These are phyloP conservation scores for Chelonus insularis DNA, from an alignment of 1,140 invertebrate genomes.

Conservation along the genomic window DNA sequence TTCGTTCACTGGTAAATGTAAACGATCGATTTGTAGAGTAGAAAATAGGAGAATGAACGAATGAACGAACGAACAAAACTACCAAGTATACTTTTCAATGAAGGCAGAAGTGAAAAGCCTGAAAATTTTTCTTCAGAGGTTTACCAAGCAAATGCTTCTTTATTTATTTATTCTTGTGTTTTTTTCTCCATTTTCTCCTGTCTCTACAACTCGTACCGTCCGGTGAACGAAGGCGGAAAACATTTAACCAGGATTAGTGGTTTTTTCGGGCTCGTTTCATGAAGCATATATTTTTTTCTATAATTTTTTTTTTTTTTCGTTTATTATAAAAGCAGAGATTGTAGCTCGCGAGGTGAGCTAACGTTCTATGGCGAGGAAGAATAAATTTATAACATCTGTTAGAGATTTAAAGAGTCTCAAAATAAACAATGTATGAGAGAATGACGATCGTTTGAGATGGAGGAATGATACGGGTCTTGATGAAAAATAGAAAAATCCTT, in stretches of 20 bases:
- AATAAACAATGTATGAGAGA: background rate
- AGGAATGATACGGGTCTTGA: background rate
- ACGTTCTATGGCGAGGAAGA: background rate
- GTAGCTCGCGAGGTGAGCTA: background rate
- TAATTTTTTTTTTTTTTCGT: conserved; percentile 5
- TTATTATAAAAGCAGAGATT: background rate
- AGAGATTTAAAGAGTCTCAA: background rate
- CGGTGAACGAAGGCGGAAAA: conserved; percentile 14
- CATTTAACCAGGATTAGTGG: background rate
- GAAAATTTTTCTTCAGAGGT: background rate
- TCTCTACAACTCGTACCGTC: conserved; percentile 3
- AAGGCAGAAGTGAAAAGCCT: background rate
- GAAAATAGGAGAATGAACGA: background rate
- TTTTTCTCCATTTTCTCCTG: background rate
- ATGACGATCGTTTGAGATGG: background rate
- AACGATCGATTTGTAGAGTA: conserved; percentile 13
- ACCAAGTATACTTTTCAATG: background rate
- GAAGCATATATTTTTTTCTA: background rate
- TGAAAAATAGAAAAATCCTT: background rate
- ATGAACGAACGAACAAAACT: background rate
- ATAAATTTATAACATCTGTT: conserved; percentile 8
- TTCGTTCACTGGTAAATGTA: background rate
- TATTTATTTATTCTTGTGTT: conserved; percentile 8
- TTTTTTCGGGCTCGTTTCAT: background rate
- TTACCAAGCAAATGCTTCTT: background rate